Evolutionary conservation across 2,797 vertebrate species (phyloP), one percentile per base, ranked within the genome.

Genomic region (Muscicapa comitata): DNA sequence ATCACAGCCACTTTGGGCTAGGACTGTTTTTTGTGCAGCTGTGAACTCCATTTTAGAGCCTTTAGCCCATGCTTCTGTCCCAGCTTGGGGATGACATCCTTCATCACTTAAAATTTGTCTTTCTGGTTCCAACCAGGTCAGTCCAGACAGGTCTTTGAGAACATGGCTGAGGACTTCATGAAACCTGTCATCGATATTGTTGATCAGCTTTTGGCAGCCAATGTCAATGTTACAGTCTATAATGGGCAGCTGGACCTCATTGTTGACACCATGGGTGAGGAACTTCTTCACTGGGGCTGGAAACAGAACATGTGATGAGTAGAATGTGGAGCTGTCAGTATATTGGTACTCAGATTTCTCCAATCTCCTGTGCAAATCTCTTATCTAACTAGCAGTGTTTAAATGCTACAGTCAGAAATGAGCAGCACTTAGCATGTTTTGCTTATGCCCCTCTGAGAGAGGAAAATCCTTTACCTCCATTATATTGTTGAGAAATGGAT

Each of bases 191-290:
- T 99, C 72, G 97, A 98, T 85, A 91, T 98, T 3, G 99, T 99
- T 23, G 99, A 99, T 48, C 90, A 98, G 93, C 95, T 99, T 93
- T 96, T 99, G 96, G 94, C 90, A 16, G 98, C 98, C 4, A 98
- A 98, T 3, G 94, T 99, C 93, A 99, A 97, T 2, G 99, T 99
- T 75, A 99, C 98, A 0, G 95, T 99, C 78, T 99, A 99, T 83
- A 99, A 99, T 0, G 99, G 99, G n/a, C 99, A 99, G 96, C 98
- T 99, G 77, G 99, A 99, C 95, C 99, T 99, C 85, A 99, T 99
- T 3, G 99, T 99, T 97, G 99, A 99, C 97, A 99, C 99, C 26
- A 98, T 99, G 88, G 99, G 99, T 99, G 98, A 96, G 97, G 35
- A 35, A 51, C 8, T 77, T 78, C 25, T 47, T 78, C 40, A 2